Base-by-base conservation (phyloP, 2,797 vertebrate genomes). In the Leucoraja ocellata region DNA sequence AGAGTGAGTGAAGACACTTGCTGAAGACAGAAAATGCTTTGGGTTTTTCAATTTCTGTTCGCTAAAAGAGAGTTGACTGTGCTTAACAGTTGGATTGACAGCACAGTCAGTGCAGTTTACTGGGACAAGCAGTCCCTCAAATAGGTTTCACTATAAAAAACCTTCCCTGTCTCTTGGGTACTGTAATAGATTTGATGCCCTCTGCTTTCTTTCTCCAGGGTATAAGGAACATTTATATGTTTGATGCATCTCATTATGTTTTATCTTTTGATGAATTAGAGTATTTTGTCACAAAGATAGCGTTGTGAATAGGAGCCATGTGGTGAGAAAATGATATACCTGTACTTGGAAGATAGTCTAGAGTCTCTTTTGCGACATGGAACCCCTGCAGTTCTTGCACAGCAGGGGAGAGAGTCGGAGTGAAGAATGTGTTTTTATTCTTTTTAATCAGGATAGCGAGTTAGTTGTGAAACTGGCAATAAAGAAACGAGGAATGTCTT, bases 121-220 rank as follows among this genome's bases (percentile, higher is more conserved):
- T n/a, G 36, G 71, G 73, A 92, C 21, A 92, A 25, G 46, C 68
- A 92, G 25, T 14, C 84, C 39, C 90, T 74, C 39, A 76, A 71
- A 92, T 76, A 92, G 46, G 90, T 92, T 92, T 76, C 68, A 73
- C 90, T 92, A 73, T 74, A 92, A 92, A 76, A 54, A 39, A 32
- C 39, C 25, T 74, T 71, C 36, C 36, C 63, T 54, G 68, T 91
- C 90, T 91, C 90, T 54, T 16, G 90, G 90, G 68, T 74, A 74
- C 71, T 92, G 71, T 92, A 92, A 92, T 92, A 92, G 71, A 92
- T 92, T 92, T 92, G 90, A 76, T 76, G 71, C 90, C 90, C 90
- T 92, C 71, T 92, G 71, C 36, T 76, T 74, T 71, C 90, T 92
- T 92, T 74, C 90, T 74, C 90, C 90, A 92, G 90, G 73, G 90